A percentile compares a stretch with the other conserved stretches of the same genome.
Conservation (phyloP, 2,888 invertebrate genomes). For the Hirtodrosophila alboralis region DNA sequence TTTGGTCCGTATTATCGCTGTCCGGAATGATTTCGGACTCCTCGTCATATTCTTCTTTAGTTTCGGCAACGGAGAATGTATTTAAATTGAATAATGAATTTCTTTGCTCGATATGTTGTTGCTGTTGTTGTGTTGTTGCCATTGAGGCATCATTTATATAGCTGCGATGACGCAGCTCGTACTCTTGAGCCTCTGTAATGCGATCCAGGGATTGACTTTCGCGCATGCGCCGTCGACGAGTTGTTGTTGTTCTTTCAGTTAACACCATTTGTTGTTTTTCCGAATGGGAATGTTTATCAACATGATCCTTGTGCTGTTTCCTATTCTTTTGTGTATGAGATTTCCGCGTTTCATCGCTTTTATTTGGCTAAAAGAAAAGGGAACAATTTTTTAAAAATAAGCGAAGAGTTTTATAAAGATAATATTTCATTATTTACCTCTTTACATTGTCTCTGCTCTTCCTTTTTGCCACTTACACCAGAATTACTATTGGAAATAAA, state of each 20-base stretch:
- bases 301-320: constrained; percentile 73
- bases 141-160: constrained; percentile 42
- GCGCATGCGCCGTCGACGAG: constrained; percentile 88
- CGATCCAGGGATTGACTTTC: constrained; percentile 94
- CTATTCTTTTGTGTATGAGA: constrained; percentile 76
- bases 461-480: constrained; percentile 76
- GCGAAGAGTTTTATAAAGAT: not conserved
- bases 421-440: constrained; percentile 54
- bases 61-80: constrained; percentile 79
- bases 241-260: constrained; percentile 65
- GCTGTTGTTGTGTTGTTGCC: constrained; percentile 27
- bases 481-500: constrained; percentile 71
- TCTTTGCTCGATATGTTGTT: constrained; percentile 74
- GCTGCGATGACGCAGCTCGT: constrained; percentile 80
- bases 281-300: constrained; percentile 74
- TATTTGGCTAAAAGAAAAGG: constrained; percentile 64
- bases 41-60: constrained; percentile 76
- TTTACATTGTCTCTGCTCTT: constrained; percentile 75
- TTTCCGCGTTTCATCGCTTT: constrained; percentile 81
- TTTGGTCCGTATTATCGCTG: constrained; percentile 64
- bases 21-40: constrained; percentile 48
- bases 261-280: constrained; percentile 62
- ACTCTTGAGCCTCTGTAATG: constrained; percentile 94
- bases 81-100: constrained; percentile 77
- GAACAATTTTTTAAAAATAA: not conserved